Base-by-base conservation (phyloP, 2,797 vertebrate species). In the Peromyscus eremicus region DNA sequence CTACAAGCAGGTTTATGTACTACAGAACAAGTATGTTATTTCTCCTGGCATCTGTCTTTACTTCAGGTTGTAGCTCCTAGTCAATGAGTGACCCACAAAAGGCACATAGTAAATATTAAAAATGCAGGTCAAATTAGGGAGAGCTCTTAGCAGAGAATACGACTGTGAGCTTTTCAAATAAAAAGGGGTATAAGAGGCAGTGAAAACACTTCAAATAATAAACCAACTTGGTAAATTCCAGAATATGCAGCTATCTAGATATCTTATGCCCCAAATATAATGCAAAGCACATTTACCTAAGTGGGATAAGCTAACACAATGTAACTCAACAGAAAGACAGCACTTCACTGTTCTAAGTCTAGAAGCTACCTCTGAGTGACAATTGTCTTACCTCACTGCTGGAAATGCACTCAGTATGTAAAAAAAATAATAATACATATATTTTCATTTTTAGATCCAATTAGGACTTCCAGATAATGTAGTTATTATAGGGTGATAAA, bases 301-400 rank as follows among this genome's bases (percentile, higher is more conserved):
- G 40, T 84, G 1, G 34, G 60, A 17, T 3, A 5, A 23, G 21
- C 2, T 32, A 21, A 7, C 49, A 40, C 75, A 19, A 71, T 60
- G 2, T 66, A 75, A 71, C 17, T 11, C 23, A 85, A 52, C 49
- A 87, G 70, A 90, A 83, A 92, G 4, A 84, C 0, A 92, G 3
- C 0, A n/a, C 64, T 87, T 81, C 37, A 66, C 17, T 94, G 2
- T 55, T 85, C 46, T 19, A 19, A 85, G 85, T 49, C 19, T 70
- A 12, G 11, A 9, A 92, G 68, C 71, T 87, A 23, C 17, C 5
- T 92, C 55, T 71, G 11, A 97, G 89, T 64, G 23, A 83, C 70
- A 5, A 2, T 14, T 37, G 21, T 83, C 89, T 97, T 97, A 98
- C 95, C 89, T 97, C 94, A 92, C 91, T 96, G 57, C 68, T 95